Base-by-base conservation (phyloP, 2,113 vertebrate species). In the Trematocara stigmaticum region DNA sequence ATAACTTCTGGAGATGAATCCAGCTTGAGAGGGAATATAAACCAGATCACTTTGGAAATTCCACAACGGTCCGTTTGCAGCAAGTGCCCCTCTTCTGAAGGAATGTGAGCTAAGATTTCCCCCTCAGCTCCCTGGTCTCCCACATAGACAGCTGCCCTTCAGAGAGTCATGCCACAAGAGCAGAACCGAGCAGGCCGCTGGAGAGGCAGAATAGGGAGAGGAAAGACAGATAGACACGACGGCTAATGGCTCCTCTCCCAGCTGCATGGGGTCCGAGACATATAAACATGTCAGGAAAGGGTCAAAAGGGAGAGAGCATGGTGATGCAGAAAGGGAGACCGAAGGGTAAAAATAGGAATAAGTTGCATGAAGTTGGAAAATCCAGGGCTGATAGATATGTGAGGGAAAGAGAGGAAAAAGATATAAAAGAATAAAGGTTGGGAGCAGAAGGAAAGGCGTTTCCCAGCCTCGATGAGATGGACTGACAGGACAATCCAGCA, bases 21-120 rank as follows among this genome's bases (percentile, higher is more conserved):
- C 78, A 88, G 89, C 82, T 91, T 91, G 86, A 90, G 93, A 91
- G 82, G 84, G 89, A 96, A 96, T 90, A 83, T 87, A 94, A 95
- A 94, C 89, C 94, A 96, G 92, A 96, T 91, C 91, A 76, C 91
- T 93, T 85, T 42, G 79, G 87, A 95, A 94, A 96, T 94, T 94
- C 92, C 92, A 88, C 34, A 38, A 82, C 4, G 69, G 81, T 87
- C 29, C 80, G 45, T 90, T 89, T 86, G 88, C 90, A 91, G 87
- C 85, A 88, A 95, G 92, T 94, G 90, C 87, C 91, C 83, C 82
- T 91, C 92, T 87, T 91, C 89, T 91, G 82, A 83, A 93, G 93
- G 95, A 96, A 96, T 95, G 95, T 89, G 92, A 31, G 83, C 74
- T 88, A 90, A 93, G 90, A 92, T 95, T 95, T 96, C 92, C 90